Conservation (phyloP, 2,888 invertebrate genomes). For the Buathra laborator region DNA sequence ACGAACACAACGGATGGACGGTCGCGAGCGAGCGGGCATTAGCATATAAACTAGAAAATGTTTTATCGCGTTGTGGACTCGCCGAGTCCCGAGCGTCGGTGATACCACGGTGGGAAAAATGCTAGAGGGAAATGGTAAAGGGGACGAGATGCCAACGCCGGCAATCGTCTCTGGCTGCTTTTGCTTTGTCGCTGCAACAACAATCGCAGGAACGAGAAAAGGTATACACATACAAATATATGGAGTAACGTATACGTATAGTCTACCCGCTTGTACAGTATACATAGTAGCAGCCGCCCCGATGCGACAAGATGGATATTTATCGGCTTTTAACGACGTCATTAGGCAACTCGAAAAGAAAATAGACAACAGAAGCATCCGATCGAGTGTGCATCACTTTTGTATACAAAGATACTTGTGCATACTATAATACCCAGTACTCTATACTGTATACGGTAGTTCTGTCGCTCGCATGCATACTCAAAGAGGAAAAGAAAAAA, state of each 20-base stretch:
- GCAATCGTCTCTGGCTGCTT: constrained; percentile 26
- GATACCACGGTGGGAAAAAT: constrained; percentile 50
- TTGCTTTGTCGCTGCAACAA: constrained; percentile 54
- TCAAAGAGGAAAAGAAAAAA: background rate
- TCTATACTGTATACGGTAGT: background rate
- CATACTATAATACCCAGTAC: background rate
- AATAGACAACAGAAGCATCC: constrained; percentile 62
- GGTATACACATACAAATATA: constrained; percentile 1
- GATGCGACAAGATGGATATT: constrained; percentile 69
- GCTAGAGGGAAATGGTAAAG: constrained; percentile 30
- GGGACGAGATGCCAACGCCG: constrained; percentile 15
- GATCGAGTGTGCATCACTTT: constrained; percentile 51
- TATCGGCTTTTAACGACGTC: constrained; percentile 75
- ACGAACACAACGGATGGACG: constrained; percentile 63
- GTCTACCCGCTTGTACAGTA: background rate
- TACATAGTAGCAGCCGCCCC: constrained; percentile 56
- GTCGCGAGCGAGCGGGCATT: constrained; percentile 63
- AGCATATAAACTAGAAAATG: constrained; percentile 77
- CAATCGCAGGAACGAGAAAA: constrained; percentile 47
- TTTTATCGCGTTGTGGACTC: constrained; percentile 71
- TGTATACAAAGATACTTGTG: constrained; percentile 7
- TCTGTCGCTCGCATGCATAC: background rate
- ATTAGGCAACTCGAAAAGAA: constrained; percentile 69
- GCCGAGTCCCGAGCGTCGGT: constrained; percentile 51
- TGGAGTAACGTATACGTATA: background rate